Conservation (phyloP, 92 coral and sea anemone genomes). For the Porites lobata region DNA sequence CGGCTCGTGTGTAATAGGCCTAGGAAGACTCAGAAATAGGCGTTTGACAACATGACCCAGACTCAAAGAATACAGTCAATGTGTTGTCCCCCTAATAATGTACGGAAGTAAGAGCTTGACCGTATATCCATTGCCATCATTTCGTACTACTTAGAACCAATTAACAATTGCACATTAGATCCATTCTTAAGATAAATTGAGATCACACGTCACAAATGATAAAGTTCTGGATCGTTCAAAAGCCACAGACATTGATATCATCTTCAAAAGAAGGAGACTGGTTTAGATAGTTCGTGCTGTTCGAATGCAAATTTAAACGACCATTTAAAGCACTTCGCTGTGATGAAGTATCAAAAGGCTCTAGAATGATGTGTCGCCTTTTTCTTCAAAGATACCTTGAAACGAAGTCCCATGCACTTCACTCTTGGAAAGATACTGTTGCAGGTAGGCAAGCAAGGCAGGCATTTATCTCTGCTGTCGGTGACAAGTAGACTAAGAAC, state of each 20-base stretch:
- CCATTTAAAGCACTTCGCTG: constrained; percentile 17
- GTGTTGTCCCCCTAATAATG: constrained; percentile 25
- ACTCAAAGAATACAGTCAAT: constrained; percentile 46
- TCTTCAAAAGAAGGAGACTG: not conserved
- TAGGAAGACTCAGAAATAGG: constrained; percentile 35
- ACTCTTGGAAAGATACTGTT: constrained; percentile 24
- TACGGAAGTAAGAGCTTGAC: constrained; percentile 51
- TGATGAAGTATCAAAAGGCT: constrained; percentile 21
- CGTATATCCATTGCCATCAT: constrained; percentile 13
- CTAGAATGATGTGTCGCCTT: constrained; percentile 29
- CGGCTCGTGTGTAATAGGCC: constrained; percentile 34
- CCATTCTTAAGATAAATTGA: constrained; percentile 17
- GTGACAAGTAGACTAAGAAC: not conserved
- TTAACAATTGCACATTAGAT: constrained; percentile 41
- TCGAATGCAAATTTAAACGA: not conserved
- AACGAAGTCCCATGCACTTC: constrained; percentile 20
- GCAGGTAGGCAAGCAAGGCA: constrained; percentile 2
- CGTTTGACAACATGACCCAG: not conserved
- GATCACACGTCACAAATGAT: not conserved
- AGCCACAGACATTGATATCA: not conserved
- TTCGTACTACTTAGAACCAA: constrained; percentile 17
- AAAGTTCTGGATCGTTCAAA: not conserved
- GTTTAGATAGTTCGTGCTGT: not conserved
- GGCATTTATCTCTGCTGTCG: constrained; percentile 19
- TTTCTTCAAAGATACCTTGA: constrained; percentile 35